These are phyloP conservation scores for Rhinolophus ferrumequinum DNA, from an alignment of 2,113 vertebrate genomes.

Conservation along the genomic window DNA sequence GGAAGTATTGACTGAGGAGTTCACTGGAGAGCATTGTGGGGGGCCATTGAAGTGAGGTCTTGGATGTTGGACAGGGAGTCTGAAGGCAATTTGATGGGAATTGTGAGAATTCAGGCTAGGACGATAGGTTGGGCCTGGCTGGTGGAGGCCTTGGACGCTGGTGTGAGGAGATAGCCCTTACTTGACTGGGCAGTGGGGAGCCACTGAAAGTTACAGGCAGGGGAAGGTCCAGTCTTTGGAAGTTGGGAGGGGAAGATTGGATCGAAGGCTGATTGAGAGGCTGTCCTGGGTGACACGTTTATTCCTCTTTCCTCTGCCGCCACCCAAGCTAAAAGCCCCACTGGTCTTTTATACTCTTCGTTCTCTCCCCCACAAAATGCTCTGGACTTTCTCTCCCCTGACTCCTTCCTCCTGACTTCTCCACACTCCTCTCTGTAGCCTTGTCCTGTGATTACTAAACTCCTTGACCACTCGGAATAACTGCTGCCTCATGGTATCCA, in stretches of 20 bases:
- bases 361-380: not conserved
- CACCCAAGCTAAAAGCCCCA: not conserved
- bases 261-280: not conserved
- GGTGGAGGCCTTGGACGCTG: not conserved
- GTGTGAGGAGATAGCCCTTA: not conserved
- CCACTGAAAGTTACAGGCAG: not conserved
- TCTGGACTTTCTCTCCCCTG: not conserved
- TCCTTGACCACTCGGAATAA: not conserved
- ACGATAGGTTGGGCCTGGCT: not conserved
- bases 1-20: not conserved
- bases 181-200: not conserved
- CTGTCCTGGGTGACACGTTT: not conserved
- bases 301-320: not conserved
- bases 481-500: not conserved
- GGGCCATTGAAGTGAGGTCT: not conserved
- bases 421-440: too few relatives aligned
- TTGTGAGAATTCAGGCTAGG: not conserved
- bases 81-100: not conserved
- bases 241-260: not conserved
- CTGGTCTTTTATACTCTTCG: not conserved
- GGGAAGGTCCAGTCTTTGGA: not conserved
- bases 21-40: not conserved
- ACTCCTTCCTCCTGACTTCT: not conserved
- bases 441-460: not conserved
- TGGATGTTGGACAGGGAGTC: not conserved